Base-by-base conservation (phyloP, 1,140 invertebrate species). In the Antheraea mylitta region DNA sequence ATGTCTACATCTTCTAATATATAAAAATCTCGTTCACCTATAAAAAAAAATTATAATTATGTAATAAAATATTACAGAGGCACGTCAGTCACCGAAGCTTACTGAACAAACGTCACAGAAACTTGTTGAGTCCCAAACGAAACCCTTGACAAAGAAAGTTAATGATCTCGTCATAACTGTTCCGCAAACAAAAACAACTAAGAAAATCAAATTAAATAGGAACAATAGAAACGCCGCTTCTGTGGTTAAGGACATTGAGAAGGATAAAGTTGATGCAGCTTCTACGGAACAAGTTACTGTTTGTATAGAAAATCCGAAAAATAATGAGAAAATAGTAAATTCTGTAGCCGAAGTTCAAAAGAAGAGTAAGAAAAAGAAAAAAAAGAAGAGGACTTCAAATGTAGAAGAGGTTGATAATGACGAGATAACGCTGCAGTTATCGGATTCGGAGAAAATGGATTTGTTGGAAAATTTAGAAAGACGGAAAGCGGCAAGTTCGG, bases 361-460 rank as follows among this genome's bases (percentile, higher is more conserved):
- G 18, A 64, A 69, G 42, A 67, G 9, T 19, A 66, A 64, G 5
- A 65, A 58, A 11, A 74, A 79, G 18, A 86, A 86, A 74, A 80
- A 77, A 60, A 83, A 85, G 58, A 86, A 81, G 64, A 82, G 83
- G 70, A 73, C 77, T 63, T 82, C 81, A 69, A 80, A 83, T 66
- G 74, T 83, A 73, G 80, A 83, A 67, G 85, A 75, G 3, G 86
- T 82, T 30, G 90, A 92, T 70, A 83, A 91, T 22, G 91, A 92
- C 75, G 92, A 93, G 79, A 91, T 93, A 48, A 92, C 82, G 6
- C 66, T 93, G 7, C 85, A 93, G 67, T 67, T 93, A 4, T 93
- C 92, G 0, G 91, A 93, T 78, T 82, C 87, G 6, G 92, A 93
- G 62, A 93, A 93, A 76, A 92, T 92, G 89, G 91, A 93, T 80